Evolutionary conservation across 2,888 invertebrate species (phyloP).

Genomic region (Tenthredo mesomela): DNA sequence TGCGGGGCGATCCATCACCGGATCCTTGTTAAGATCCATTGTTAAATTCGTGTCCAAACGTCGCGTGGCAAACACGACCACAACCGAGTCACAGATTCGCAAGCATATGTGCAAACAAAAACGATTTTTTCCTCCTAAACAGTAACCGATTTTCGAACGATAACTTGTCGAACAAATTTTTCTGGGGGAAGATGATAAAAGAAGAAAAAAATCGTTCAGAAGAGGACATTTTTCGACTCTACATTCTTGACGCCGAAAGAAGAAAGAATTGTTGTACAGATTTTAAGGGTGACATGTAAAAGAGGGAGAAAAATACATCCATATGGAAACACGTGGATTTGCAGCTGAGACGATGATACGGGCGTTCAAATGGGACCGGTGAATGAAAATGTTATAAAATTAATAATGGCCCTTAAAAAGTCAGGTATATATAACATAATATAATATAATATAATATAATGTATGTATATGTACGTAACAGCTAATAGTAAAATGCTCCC

Average conservation of each 20-base stretch:
- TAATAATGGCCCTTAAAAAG: constrained; percentile 58
- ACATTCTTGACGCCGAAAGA: too few relatives aligned
- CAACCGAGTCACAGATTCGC: constrained; percentile 18
- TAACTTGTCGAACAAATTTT: not conserved
- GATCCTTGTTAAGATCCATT: constrained; percentile 68
- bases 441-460: not conserved
- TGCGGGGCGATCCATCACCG: constrained; percentile 64
- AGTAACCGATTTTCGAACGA: not conserved
- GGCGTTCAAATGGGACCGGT: constrained; percentile 66
- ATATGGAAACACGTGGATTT: constrained; percentile 60
- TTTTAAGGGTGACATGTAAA: not conserved
- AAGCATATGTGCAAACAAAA: constrained; percentile 4
- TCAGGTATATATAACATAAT: constrained; percentile 32
- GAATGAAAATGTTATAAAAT: constrained; percentile 59
- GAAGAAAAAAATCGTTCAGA: not conserved
- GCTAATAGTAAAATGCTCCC: constrained; percentile 73
- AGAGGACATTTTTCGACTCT: not conserved
- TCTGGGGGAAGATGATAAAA: not conserved
- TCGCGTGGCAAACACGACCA: constrained; percentile 2
- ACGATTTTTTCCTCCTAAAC: not conserved
- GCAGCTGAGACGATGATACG: constrained; percentile 69
- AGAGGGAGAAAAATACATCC: not conserved
- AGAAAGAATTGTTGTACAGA: not conserved
- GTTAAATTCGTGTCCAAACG: constrained; percentile 55
- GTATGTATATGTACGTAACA: constrained; percentile 9